Percentiles rank a stretch among this genome's conserved stretches.
These are phyloP conservation scores for Leptosomus discolor DNA, from an alignment of 2,113 vertebrate genomes.

Conservation along the genomic window DNA sequence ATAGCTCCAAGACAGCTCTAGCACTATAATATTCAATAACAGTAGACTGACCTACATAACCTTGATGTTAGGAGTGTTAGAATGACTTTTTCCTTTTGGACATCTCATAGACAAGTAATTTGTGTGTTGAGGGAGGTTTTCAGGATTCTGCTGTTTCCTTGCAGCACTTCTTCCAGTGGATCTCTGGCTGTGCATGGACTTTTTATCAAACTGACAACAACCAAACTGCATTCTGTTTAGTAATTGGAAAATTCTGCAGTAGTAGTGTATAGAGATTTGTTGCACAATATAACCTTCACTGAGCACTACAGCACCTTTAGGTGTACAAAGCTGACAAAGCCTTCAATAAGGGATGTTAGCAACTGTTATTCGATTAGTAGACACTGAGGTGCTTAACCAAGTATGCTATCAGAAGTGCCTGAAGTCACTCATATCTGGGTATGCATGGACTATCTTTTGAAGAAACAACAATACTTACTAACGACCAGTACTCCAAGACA, in stretches of 20 bases:
- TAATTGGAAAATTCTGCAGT: not conserved
- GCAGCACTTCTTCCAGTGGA: not conserved
- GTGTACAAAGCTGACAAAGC: not conserved
- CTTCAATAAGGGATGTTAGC: not conserved
- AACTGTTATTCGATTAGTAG: not conserved
- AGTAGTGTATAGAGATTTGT: not conserved
- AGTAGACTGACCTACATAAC: not conserved
- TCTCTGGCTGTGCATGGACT: not conserved
- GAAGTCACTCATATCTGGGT: not conserved
- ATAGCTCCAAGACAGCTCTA: not conserved
- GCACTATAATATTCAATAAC: not conserved
- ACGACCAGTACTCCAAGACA: not conserved
- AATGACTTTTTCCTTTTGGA: not conserved
- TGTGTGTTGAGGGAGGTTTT: not conserved
- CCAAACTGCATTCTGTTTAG: not conserved
- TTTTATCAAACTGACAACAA: not conserved
- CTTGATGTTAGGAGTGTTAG: not conserved
- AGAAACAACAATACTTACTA: not conserved
- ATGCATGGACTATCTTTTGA: not conserved
- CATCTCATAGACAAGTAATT: not conserved
- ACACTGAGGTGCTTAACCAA: not conserved
- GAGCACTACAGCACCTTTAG: not conserved
- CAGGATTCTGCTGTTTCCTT: not conserved
- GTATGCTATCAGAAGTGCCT: not conserved
- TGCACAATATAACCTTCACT: not conserved